Evolutionary conservation across 1,140 invertebrate genomes (phyloP).

Genomic region (Lepidurus arcticus): DNA sequence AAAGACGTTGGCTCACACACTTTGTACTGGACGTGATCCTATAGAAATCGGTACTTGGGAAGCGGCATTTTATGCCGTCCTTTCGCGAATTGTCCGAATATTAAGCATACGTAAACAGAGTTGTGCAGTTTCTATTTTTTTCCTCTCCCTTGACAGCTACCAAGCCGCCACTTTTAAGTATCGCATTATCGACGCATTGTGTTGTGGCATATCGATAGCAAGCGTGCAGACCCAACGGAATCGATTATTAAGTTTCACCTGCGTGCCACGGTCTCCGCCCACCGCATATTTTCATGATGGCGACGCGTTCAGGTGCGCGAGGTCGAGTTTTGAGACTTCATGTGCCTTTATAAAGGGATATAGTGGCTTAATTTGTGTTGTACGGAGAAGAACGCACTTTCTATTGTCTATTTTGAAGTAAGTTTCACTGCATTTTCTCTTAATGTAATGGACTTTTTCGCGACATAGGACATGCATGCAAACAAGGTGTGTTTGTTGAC

Average conservation of each 20-base stretch:
- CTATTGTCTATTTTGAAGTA: not conserved
- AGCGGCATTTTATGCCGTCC: not conserved
- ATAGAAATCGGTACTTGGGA: not conserved
- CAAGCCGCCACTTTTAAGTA: constrained; percentile 21
- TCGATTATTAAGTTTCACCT: not conserved
- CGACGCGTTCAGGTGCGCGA: constrained; percentile 20
- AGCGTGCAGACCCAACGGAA: not conserved
- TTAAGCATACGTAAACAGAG: constrained; percentile 15
- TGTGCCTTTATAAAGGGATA: constrained; percentile 19
- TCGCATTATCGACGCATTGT: not conserved
- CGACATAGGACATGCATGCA: too few relatives aligned
- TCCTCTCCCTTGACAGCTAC: constrained; percentile 9
- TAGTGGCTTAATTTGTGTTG: constrained; percentile 2
- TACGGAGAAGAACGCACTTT: not conserved
- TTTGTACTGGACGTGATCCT: not conserved
- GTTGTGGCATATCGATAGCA: not conserved
- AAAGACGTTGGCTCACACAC: not conserved
- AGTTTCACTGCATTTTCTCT: not conserved
- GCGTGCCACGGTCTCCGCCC: not conserved
- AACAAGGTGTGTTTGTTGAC: too few relatives aligned
- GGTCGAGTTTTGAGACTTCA: constrained; percentile 1
- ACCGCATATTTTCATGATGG: constrained; percentile 21
- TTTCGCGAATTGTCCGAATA: not conserved
- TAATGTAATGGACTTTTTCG: too few relatives aligned
- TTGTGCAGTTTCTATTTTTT: constrained; percentile 11